Evolutionary conservation across 2,797 vertebrate genomes (phyloP).

Genomic region (Chelon auratus): DNA sequence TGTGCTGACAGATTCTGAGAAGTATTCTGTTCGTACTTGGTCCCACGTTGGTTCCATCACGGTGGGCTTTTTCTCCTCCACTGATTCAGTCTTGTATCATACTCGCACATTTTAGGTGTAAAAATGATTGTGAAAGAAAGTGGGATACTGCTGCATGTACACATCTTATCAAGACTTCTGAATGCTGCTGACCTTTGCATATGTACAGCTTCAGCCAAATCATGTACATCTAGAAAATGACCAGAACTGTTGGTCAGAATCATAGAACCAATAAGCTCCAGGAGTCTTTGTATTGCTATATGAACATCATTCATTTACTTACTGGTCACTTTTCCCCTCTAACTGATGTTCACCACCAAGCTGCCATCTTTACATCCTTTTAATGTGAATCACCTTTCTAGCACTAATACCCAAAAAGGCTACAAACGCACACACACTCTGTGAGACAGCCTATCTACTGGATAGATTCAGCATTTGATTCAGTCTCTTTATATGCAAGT

Average conservation of each 20-base stretch:
- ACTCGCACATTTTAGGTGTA: too few species aligned
- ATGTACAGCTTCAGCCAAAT: too few species aligned
- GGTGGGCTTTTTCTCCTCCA: too few species aligned
- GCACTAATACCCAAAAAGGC: too few species aligned
- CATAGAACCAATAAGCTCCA: neutral
- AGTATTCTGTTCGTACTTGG: constrained; percentile 14
- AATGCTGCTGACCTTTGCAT: too few species aligned
- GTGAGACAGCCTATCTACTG: neutral
- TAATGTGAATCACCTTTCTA: neutral
- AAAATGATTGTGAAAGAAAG: too few species aligned
- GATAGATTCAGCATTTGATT: too few species aligned
- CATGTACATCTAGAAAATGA: too few species aligned
- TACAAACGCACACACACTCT: neutral
- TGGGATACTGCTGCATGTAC: neutral
- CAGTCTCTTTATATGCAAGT: too few species aligned
- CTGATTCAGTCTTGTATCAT: too few species aligned
- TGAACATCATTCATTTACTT: neutral
- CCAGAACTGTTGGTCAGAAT: too few species aligned
- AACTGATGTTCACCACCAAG: neutral
- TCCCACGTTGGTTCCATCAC: neutral
- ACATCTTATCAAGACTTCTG: neutral
- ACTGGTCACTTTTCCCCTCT: neutral
- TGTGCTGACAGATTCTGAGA: constrained; percentile 50
- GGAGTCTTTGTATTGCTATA: neutral
- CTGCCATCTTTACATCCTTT: neutral